Conservation (phyloP, 2,113 vertebrate genomes). For the Camelus dromedarius region DNA sequence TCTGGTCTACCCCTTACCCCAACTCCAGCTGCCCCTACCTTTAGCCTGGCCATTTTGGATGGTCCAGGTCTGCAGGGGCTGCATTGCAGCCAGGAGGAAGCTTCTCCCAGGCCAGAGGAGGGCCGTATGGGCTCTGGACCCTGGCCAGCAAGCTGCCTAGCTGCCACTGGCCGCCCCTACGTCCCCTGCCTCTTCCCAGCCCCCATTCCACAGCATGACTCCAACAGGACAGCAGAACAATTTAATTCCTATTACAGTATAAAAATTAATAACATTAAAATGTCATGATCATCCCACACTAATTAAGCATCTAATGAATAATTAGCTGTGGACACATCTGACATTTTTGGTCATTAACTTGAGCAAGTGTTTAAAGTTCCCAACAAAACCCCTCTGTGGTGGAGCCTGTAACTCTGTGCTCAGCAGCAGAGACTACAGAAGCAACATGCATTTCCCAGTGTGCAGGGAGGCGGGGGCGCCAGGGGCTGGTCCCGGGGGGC, state of each 20-base stretch:
- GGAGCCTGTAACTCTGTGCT: not conserved
- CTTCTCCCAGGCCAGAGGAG: not conserved
- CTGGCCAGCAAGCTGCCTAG: not conserved
- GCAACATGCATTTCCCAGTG: fast-evolving
- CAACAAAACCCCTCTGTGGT: slow-evolving; percentile 78
- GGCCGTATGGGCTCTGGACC: not conserved
- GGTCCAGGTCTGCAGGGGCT: not conserved
- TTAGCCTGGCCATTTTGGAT: fast-evolving
- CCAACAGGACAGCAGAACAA: slow-evolving; percentile 68
- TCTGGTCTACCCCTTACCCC: not conserved
- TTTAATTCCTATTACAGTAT: slow-evolving; percentile 84
- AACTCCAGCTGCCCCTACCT: not conserved
- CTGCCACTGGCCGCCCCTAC: not conserved
- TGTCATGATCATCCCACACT: slow-evolving; percentile 93
- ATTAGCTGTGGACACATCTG: slow-evolving; percentile 96
- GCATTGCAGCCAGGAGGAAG: not conserved
- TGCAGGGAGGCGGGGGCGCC: fast-evolving
- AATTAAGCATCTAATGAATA: slow-evolving; percentile 98
- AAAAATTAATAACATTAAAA: slow-evolving; percentile 93
- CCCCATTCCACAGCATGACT: not conserved
- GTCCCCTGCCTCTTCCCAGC: not conserved
- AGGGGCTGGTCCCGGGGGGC: not conserved
- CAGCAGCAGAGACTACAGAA: slow-evolving; percentile 25
- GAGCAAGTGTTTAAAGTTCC: slow-evolving; percentile 86
- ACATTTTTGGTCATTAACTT: slow-evolving; percentile 97